phyloP scores from a whole-genome alignment of 1,140 invertebrate species.

The Triops longicaudatus region DNA sequence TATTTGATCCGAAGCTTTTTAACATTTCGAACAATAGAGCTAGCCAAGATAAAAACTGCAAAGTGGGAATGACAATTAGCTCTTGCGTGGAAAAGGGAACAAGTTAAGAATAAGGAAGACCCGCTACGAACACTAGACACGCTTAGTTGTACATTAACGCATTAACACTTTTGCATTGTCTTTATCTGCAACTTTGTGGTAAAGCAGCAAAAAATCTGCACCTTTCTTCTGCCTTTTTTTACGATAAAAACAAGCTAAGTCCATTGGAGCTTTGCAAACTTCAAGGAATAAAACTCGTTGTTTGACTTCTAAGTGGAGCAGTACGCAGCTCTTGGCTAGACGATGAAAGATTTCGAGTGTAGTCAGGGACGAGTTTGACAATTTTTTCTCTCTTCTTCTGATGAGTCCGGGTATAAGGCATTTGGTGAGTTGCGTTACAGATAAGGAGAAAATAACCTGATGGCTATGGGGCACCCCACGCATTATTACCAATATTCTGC shows the following conservation, averaged over 20 bases:
- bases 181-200: no score
- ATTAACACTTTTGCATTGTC: not conserved
- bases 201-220: no score
- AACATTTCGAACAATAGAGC: not conserved
- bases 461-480: not conserved
- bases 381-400: not conserved
- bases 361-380: not conserved
- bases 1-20: not conserved
- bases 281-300: not conserved
- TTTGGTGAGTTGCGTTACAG: not conserved
- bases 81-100: not conserved
- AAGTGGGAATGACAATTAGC: not conserved
- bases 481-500: not conserved
- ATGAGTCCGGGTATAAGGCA: not conserved
- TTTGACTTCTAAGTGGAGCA: not conserved
- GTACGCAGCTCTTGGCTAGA: not conserved
- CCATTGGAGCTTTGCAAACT: not conserved
- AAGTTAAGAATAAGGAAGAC: not conserved
- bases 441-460: not conserved
- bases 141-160: not conserved
- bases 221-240: no score
- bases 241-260: no score
- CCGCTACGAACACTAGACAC: not conserved
- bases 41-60: not conserved
- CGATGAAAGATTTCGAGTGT: not conserved